phyloP scores from a whole-genome alignment of 2,797 vertebrate genomes.

The Helicolenus hilgendorfi region DNA sequence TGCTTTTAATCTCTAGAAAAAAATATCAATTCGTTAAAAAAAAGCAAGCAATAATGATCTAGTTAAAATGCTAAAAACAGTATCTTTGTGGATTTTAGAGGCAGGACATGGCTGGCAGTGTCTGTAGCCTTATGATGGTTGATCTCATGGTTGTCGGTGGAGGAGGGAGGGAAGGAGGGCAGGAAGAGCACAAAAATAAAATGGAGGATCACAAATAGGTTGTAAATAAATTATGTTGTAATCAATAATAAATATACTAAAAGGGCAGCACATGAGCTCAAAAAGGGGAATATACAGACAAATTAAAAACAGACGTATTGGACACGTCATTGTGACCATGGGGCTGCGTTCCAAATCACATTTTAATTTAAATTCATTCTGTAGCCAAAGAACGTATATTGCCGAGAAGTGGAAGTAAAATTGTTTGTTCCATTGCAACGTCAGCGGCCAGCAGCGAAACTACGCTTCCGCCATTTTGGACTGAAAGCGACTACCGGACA shows the following conservation, averaged over 20 bases:
- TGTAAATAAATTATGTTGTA: neutral
- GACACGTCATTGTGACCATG: neutral
- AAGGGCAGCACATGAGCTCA: neutral
- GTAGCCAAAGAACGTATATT: no score
- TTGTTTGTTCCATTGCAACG: no score
- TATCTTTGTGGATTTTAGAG: slow-evolving; percentile 67
- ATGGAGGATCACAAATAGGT: neutral
- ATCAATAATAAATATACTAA: neutral
- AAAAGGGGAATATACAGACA: neutral
- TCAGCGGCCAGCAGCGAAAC: no score
- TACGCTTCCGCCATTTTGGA: no score
- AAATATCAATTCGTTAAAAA: neutral
- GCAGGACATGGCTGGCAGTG: slow-evolving; percentile 85
- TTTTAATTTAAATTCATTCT: fast-evolving
- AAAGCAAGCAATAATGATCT: neutral
- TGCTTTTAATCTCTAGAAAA: neutral
- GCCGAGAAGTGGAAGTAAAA: no score
- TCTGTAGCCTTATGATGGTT: slow-evolving; percentile 79
- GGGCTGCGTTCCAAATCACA: no score
- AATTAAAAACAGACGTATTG: neutral
- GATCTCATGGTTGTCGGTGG: slow-evolving; percentile 74
- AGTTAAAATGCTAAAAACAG: slow-evolving; percentile 63
- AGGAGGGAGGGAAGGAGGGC: slow-evolving; percentile 30
- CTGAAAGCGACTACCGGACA: no score
- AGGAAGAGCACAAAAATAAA: neutral